phyloP scores from a whole-genome alignment of 2,888 invertebrate species.

The Cheilosia impressa region DNA sequence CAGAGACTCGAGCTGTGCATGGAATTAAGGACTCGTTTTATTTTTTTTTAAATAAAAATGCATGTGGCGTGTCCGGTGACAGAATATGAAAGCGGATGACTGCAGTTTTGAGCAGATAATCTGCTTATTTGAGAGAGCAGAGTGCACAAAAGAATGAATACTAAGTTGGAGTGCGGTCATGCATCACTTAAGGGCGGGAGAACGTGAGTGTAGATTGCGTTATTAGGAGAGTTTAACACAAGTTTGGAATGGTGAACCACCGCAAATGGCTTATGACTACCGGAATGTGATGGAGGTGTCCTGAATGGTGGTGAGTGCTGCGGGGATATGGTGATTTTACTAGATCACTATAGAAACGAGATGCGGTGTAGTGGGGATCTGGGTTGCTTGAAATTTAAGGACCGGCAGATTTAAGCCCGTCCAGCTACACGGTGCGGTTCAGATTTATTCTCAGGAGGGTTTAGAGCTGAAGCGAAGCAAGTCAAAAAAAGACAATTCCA shows the following conservation, averaged over 20 bases:
- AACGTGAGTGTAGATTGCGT: neutral
- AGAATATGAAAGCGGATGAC: slow-evolving; percentile 15
- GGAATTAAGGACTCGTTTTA: slow-evolving; percentile 11
- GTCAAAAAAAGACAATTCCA: no score
- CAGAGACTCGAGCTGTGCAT: slow-evolving; percentile 1
- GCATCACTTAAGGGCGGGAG: neutral
- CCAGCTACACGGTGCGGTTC: no score
- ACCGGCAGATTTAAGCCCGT: no score
- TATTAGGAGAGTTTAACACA: slow-evolving; percentile 1
- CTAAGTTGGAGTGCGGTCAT: slow-evolving; percentile 3
- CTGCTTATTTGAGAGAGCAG: slow-evolving; percentile 15
- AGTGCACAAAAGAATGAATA: slow-evolving; percentile 14
- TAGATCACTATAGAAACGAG: no score
- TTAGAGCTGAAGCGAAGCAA: no score
- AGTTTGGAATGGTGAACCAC: neutral
- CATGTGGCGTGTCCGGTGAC: slow-evolving; percentile 25
- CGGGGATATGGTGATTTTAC: no score
- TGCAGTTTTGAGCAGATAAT: slow-evolving; percentile 27
- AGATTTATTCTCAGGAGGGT: no score
- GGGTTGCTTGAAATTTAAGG: no score
- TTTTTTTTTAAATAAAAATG: slow-evolving; percentile 17
- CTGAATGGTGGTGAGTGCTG: no score
- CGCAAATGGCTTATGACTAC: neutral
- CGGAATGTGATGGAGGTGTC: no score
- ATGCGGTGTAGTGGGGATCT: no score